These are phyloP conservation scores for Catostomus latipinnis DNA, from an alignment of 2,797 vertebrate species.

Conservation along the genomic window DNA sequence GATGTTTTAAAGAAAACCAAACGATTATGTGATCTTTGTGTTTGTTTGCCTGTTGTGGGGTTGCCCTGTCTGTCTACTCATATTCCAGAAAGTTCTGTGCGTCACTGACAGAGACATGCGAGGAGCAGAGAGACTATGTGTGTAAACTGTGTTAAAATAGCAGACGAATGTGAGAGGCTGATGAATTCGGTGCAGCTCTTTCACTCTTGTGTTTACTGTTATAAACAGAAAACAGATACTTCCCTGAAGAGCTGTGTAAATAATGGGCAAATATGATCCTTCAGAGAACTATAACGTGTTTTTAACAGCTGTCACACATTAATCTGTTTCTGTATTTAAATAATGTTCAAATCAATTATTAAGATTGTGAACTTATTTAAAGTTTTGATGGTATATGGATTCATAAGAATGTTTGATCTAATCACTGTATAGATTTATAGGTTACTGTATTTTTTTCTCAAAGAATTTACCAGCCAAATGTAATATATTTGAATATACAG, in stretches of 20 bases:
- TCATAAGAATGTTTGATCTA: background rate
- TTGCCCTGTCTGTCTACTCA: background rate
- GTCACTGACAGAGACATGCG: conserved; percentile 36
- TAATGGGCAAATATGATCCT: background rate
- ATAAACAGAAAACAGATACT: conserved; percentile 9
- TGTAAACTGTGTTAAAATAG: conserved; percentile 27
- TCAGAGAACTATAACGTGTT: background rate
- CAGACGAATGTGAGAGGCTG: conserved; percentile 17
- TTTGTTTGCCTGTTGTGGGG: background rate
- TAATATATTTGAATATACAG: background rate
- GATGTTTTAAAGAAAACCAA: background rate
- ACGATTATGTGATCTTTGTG: background rate
- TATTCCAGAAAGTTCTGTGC: conserved; percentile 22
- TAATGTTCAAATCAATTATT: too few relatives aligned
- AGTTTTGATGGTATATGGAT: background rate
- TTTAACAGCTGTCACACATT: background rate
- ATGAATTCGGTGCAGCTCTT: background rate
- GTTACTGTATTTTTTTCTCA: too few relatives aligned
- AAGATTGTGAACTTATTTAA: background rate
- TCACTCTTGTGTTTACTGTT: background rate
- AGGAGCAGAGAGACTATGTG: background rate
- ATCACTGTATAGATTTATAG: background rate
- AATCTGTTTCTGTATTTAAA: background rate
- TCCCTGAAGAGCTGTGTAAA: background rate
- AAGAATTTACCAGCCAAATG: background rate